Conservation (phyloP, 1,140 invertebrate genomes). For the Zaprionus nigranus region DNA sequence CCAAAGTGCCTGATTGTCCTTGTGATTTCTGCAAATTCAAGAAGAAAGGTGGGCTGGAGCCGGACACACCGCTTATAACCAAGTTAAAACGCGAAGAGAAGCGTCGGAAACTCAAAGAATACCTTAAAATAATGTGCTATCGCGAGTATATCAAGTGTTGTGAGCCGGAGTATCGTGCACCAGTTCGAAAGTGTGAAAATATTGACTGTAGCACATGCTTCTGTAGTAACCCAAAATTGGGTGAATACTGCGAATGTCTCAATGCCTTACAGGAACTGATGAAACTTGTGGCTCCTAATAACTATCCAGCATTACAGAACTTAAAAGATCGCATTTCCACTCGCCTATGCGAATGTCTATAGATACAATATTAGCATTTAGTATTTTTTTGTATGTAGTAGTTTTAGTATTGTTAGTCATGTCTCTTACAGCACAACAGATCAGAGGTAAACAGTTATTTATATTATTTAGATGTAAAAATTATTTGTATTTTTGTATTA, state of each 20-base stretch:
- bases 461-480: neutral
- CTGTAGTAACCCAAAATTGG: constrained; percentile 30
- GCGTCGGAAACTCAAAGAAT: constrained; percentile 32
- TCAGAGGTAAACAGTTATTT: neutral
- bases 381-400: neutral
- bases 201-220: constrained; percentile 33
- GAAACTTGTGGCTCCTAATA: constrained; percentile 17
- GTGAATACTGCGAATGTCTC: constrained; percentile 42
- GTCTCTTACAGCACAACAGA: neutral
- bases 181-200: constrained; percentile 33
- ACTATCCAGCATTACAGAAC: neutral
- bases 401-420: neutral
- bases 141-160: constrained; percentile 36
- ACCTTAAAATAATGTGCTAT: constrained; percentile 47
- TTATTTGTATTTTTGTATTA: neutral
- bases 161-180: neutral
- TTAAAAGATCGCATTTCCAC: constrained; percentile 15
- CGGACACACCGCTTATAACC: constrained; percentile 50
- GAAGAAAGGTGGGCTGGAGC: neutral
- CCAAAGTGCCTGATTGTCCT: constrained; percentile 31
- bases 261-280: constrained; percentile 49
- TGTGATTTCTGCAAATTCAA: constrained; percentile 55
- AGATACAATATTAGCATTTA: neutral
- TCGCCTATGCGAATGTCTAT: constrained; percentile 14
- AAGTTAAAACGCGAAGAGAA: constrained; percentile 40